phyloP scores from a whole-genome alignment of 2,888 invertebrate genomes.

The Drosophila recens region DNA sequence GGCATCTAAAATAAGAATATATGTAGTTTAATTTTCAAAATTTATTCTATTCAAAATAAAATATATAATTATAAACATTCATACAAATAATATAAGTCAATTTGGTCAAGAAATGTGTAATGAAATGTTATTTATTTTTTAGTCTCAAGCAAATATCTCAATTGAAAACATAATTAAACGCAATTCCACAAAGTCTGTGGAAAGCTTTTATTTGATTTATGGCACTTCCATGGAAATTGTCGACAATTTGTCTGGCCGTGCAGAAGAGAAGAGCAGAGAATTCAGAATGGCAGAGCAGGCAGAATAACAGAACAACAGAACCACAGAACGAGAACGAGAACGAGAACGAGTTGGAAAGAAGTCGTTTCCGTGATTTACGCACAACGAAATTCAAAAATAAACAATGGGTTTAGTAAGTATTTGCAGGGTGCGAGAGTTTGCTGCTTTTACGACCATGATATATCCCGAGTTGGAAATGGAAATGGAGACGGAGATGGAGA shows the following conservation, averaged over 20 bases:
- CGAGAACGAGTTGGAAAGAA: constrained; percentile 56
- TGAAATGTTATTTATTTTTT: constrained; percentile 10
- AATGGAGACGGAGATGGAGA: constrained; percentile 13
- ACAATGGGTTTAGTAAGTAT: constrained; percentile 71
- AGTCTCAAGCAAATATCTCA: constrained; percentile 22
- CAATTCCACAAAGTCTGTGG: constrained; percentile 61
- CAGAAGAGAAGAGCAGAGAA: constrained; percentile 21
- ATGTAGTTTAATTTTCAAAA: no score
- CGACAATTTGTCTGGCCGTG: constrained; percentile 75
- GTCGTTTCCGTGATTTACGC: constrained; percentile 77
- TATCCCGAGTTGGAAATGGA: constrained; percentile 26
- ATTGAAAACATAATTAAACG: constrained; percentile 59
- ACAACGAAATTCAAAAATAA: constrained; percentile 75
- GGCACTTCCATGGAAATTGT: constrained; percentile 77
- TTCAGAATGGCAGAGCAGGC: background rate
- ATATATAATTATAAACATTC: no score
- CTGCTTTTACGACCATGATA: constrained; percentile 37
- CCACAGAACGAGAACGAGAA: constrained; percentile 9
- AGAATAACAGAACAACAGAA: background rate
- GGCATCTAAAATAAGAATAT: no score
- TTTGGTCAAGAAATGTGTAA: constrained; percentile 7
- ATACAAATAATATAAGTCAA: background rate
- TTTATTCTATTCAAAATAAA: no score
- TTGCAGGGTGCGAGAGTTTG: constrained; percentile 36
- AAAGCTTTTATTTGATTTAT: constrained; percentile 72